Evolutionary conservation across 2,113 vertebrate genomes (phyloP).

Genomic region (Megaptera novaeangliae): DNA sequence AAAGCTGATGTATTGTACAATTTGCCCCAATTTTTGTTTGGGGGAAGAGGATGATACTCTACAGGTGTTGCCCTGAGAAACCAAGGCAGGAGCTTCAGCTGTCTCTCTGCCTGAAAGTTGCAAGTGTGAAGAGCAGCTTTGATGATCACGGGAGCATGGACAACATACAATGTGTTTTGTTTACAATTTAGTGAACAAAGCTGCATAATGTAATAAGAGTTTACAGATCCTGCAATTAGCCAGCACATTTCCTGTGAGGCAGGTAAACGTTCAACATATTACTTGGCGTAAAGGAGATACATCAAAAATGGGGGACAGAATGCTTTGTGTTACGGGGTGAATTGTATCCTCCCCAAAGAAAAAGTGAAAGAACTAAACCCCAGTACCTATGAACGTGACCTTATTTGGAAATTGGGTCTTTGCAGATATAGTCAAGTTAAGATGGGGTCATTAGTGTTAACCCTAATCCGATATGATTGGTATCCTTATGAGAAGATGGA

Average conservation of each 20-base stretch:
- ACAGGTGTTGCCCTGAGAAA: background rate
- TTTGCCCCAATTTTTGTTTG: background rate
- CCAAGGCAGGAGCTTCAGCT: background rate
- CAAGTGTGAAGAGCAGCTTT: background rate
- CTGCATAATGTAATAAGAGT: background rate
- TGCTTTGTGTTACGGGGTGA: background rate
- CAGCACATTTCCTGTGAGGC: background rate
- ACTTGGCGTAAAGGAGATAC: background rate
- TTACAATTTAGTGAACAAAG: background rate
- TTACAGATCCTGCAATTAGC: background rate
- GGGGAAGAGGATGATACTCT: background rate
- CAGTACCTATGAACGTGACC: background rate
- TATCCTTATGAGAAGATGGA: background rate
- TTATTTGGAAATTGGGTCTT: background rate
- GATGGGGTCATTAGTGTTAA: background rate
- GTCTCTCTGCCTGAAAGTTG: background rate
- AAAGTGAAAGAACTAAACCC: background rate
- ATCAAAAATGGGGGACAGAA: background rate
- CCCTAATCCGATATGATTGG: background rate
- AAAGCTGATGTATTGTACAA: background rate
- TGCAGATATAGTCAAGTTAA: background rate
- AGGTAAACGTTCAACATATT: background rate
- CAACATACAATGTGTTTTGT: accelerated
- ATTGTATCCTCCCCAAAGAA: background rate
- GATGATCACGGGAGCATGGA: background rate